phyloP scores from a whole-genome alignment of 2,113 vertebrate species.

The Megaceryle torquata region DNA sequence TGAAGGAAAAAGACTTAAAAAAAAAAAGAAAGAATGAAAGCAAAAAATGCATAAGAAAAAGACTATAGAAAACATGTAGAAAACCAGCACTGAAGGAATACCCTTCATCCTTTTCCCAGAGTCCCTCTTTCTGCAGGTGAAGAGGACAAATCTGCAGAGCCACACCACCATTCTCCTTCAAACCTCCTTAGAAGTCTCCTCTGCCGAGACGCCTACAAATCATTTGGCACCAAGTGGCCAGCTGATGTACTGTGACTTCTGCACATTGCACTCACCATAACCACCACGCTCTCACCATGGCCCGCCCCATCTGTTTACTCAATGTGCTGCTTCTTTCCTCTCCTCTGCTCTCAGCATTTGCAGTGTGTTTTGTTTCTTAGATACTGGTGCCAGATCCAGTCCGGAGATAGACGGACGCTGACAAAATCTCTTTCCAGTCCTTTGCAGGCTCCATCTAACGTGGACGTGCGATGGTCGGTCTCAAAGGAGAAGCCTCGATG shows the following conservation, averaged over 20 bases:
- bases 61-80: not conserved
- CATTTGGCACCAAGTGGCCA: constrained; percentile 11
- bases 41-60: not conserved
- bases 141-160: not conserved
- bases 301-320: not conserved
- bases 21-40: not conserved
- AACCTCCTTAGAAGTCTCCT: constrained; percentile 39
- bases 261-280: not conserved
- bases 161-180: not conserved
- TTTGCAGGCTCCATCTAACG: not conserved
- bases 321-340: not conserved
- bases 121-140: not conserved
- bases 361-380: not conserved
- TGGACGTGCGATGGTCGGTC: not conserved
- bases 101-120: not conserved
- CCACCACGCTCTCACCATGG: not conserved
- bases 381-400: not conserved
- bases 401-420: not conserved
- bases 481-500: not conserved
- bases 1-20: not conserved
- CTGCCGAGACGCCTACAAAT: constrained; percentile 28
- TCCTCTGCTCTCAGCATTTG: not conserved
- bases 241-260: constrained; percentile 41
- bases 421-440: not conserved
- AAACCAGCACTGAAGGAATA: not conserved